phyloP scores from a whole-genome alignment of 2,797 vertebrate species.

The Synanceia verrucosa region DNA sequence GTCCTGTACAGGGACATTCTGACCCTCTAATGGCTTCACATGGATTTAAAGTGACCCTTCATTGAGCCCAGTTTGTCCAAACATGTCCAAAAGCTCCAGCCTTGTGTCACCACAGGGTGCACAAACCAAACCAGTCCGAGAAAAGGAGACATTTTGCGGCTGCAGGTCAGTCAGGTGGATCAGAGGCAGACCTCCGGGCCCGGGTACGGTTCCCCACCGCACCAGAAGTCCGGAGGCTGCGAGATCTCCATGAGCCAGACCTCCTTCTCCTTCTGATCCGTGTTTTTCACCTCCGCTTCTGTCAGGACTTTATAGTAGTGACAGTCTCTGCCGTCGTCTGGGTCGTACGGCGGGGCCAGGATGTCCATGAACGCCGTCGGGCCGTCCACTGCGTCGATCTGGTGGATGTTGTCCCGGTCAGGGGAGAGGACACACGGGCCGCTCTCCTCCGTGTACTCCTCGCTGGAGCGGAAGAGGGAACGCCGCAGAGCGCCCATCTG shows the following conservation, averaged over 20 bases:
- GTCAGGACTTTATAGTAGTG: constrained; percentile 89
- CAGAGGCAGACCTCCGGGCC: constrained; percentile 90
- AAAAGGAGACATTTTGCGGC: not conserved
- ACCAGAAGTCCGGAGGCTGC: constrained; percentile 93
- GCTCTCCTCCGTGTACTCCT: constrained; percentile 86
- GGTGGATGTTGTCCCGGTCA: constrained; percentile 92
- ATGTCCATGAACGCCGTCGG: constrained; percentile 96
- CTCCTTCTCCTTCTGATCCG: constrained; percentile 79
- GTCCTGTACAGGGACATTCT: not conserved
- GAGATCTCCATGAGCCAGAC: constrained; percentile 92
- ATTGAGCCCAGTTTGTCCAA: not conserved
- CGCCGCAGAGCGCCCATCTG: constrained; percentile 77
- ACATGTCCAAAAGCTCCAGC: not conserved
- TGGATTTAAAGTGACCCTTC: not conserved
- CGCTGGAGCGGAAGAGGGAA: constrained; percentile 84
- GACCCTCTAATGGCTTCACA: not conserved
- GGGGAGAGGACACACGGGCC: constrained; percentile 88
- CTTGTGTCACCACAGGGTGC: not conserved
- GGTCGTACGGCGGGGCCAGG: constrained; percentile 95
- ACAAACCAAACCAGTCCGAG: not conserved
- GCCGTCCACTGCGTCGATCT: constrained; percentile 92
- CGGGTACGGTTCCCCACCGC: constrained; percentile 91
- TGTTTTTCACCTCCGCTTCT: constrained; percentile 37
- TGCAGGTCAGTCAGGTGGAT: constrained; percentile 33
- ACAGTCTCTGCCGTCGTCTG: constrained; percentile 92